Evolutionary conservation across 92 coral and sea anemone species (phyloP).

Genomic region (Nematostella vectensis): DNA sequence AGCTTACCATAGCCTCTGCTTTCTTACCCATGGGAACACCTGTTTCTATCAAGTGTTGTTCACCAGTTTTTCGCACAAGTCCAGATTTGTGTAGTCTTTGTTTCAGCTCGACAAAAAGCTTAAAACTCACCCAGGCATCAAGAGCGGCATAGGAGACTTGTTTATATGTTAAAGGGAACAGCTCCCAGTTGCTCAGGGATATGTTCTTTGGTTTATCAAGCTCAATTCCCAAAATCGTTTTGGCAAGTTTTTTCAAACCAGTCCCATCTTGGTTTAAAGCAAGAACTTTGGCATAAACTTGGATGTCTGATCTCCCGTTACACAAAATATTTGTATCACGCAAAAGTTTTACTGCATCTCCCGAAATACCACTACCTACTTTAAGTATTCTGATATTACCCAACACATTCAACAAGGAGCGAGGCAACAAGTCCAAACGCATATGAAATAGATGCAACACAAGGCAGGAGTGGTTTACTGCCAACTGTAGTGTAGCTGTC

Average conservation of each 20-base stretch:
- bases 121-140: constrained; percentile 82
- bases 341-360: constrained; percentile 47
- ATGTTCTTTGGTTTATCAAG: constrained; percentile 42
- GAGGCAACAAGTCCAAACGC: constrained; percentile 24
- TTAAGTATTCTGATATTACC: constrained; percentile 38
- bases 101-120: constrained; percentile 37
- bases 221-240: constrained; percentile 35
- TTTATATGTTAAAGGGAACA: constrained; percentile 24
- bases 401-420: constrained; percentile 30
- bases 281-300: constrained; percentile 33
- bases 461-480: constrained; percentile 48
- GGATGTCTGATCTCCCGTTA: constrained; percentile 57
- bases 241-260: constrained; percentile 52
- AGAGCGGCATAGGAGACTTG: constrained; percentile 72
- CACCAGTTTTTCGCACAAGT: not conserved
- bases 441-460: constrained; percentile 61
- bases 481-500: constrained; percentile 82
- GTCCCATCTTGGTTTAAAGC: constrained; percentile 12
- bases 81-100: constrained; percentile 8
- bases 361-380: constrained; percentile 70
- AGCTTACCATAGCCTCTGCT: not conserved
- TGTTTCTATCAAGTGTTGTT: constrained; percentile 1
- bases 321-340: constrained; percentile 46
- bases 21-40: not conserved
- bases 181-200: constrained; percentile 68